Percentiles rank a stretch among this genome's conserved stretches.
Evolutionary conservation across 2,797 vertebrate species (phyloP).

Genomic region (Gymnoscopelus braueri): DNA sequence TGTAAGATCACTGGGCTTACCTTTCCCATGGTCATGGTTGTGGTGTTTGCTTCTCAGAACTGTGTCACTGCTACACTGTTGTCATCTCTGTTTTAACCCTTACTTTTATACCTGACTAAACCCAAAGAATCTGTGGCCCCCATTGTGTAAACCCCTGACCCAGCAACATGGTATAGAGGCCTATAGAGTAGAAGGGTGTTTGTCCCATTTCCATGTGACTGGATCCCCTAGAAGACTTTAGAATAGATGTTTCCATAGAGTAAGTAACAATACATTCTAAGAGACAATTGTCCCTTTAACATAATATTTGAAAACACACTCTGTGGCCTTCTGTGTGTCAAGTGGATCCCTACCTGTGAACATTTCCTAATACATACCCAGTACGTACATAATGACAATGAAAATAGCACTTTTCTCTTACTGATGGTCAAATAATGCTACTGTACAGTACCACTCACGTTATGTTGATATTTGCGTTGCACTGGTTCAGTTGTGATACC

Average conservation of each 20-base stretch:
- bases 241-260: slow-evolving; percentile 59
- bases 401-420: no score
- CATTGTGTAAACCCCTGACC: slow-evolving; percentile 72
- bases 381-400: no score
- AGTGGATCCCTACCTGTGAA: slow-evolving; percentile 18
- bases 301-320: slow-evolving; percentile 24
- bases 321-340: slow-evolving; percentile 11
- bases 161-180: slow-evolving; percentile 72
- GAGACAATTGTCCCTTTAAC: slow-evolving; percentile 46
- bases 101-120: slow-evolving; percentile 78
- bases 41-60: slow-evolving; percentile 38
- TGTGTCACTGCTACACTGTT: slow-evolving; percentile 55
- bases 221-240: slow-evolving; percentile 62
- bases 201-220: slow-evolving; percentile 61
- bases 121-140: slow-evolving; percentile 59
- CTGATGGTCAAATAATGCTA: no score
- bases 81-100: slow-evolving; percentile 57
- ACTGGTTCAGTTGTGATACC: no score
- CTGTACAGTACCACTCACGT: no score
- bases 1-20: slow-evolving; percentile 47
- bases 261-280: slow-evolving; percentile 37
- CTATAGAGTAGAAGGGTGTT: slow-evolving; percentile 61
- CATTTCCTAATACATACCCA: slow-evolving; percentile 11
- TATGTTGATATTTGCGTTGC: no score
- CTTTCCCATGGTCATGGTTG: slow-evolving; percentile 66